Evolutionary conservation across 1,140 invertebrate genomes (phyloP).

Genomic region (Zaprionus tsacasi): DNA sequence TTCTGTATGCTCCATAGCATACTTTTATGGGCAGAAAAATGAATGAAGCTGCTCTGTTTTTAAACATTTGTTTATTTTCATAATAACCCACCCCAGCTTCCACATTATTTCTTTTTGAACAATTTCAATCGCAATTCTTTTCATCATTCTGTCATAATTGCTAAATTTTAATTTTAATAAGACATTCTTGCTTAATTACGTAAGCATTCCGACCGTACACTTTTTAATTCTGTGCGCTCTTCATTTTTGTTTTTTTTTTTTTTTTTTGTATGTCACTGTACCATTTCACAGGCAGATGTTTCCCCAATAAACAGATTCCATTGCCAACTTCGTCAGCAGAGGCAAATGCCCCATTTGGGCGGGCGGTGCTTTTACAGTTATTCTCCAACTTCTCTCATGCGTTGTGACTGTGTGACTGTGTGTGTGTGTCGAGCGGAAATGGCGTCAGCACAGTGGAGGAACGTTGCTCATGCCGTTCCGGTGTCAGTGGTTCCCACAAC

Average conservation of each 20-base stretch:
- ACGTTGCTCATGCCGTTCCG: background rate
- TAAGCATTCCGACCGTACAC: background rate
- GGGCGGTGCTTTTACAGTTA: conserved; percentile 6
- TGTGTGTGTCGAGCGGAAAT: conserved; percentile 26
- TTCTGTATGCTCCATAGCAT: background rate
- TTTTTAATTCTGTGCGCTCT: background rate
- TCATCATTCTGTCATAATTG: background rate
- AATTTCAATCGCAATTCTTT: background rate
- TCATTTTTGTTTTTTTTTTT: conserved; percentile 6
- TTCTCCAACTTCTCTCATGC: conserved; percentile 18
- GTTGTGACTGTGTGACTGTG: conserved; percentile 10
- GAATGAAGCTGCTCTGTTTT: background rate
- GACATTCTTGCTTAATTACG: background rate
- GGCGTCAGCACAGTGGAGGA: conserved; percentile 23
- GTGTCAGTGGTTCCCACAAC: conserved; percentile 4
- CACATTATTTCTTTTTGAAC: background rate
- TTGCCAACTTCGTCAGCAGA: background rate
- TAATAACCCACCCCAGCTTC: background rate
- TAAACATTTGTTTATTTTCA: background rate
- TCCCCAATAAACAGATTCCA: conserved; percentile 4
- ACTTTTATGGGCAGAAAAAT: background rate
- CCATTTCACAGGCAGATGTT: background rate
- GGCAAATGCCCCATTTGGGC: conserved; percentile 2
- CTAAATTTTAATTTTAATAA: conserved; percentile 17
- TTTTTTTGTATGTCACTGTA: background rate